phyloP scores from a whole-genome alignment of 2,888 invertebrate genomes.

The Operophtera brumata region DNA sequence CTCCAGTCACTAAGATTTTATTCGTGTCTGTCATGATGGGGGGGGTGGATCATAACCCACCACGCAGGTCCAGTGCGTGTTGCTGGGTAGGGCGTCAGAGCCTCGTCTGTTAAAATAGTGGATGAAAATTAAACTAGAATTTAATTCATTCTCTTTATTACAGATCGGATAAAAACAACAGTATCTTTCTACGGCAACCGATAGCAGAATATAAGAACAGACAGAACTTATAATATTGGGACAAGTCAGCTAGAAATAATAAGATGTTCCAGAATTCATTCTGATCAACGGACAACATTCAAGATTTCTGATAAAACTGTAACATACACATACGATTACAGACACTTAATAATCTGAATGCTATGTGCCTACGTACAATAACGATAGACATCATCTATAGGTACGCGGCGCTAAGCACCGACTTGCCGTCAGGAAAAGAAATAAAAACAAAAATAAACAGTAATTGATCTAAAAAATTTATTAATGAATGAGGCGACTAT shows the following conservation, averaged over 20 bases:
- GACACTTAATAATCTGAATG: conserved; percentile 18
- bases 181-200: conserved; percentile 23
- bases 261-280: conserved; percentile 12
- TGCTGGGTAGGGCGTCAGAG: too few relatives aligned
- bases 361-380: conserved; percentile 18
- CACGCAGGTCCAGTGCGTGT: too few relatives aligned
- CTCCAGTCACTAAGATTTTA: too few relatives aligned
- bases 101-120: neutral
- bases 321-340: conserved; percentile 17
- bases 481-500: conserved; percentile 81
- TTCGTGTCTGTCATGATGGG: too few relatives aligned
- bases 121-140: conserved; percentile 23
- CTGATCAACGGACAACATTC: conserved; percentile 18
- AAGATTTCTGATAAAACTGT: conserved; percentile 21
- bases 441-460: conserved; percentile 50
- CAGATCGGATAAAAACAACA: conserved; percentile 35
- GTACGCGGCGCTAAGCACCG: conserved; percentile 23
- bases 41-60: too few relatives aligned
- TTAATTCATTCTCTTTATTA: conserved; percentile 34
- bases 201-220: conserved; percentile 19
- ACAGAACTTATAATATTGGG: conserved; percentile 16
- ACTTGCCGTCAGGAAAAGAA: conserved; percentile 39
- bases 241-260: conserved; percentile 26
- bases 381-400: conserved; percentile 16
- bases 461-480: conserved; percentile 79